Conservation (phyloP, 2,888 invertebrate genomes). For the Hemaris fuciformis region DNA sequence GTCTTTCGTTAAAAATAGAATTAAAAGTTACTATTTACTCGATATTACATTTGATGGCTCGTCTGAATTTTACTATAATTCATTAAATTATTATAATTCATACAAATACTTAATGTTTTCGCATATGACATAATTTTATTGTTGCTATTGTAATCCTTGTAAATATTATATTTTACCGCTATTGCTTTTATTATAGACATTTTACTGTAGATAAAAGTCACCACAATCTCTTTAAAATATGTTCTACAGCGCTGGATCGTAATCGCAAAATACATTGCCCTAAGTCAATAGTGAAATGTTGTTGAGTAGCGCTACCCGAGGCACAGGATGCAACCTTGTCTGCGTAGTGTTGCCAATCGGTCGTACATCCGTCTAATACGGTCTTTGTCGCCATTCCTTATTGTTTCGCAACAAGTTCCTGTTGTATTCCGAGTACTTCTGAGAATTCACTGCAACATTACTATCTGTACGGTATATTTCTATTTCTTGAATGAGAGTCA, state of each 20-base stretch:
- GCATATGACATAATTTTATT: neutral
- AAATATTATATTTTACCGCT: neutral
- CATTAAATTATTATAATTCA: no score
- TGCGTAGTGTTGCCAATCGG: conserved; percentile 54
- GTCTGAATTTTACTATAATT: no score
- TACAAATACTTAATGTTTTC: neutral
- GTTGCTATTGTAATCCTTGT: neutral
- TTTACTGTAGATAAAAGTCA: neutral
- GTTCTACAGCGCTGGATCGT: neutral
- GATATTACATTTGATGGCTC: no score
- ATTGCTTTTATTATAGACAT: neutral
- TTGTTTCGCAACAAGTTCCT: conserved; percentile 14
- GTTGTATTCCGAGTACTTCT: neutral
- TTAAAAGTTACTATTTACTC: no score
- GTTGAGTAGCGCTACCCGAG: conserved; percentile 29
- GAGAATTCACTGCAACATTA: neutral
- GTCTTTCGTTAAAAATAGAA: no score
- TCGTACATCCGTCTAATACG: conserved; percentile 53
- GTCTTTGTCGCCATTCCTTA: conserved; percentile 18
- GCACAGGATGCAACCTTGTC: conserved; percentile 53
- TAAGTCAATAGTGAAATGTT: neutral
- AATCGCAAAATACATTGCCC: neutral
- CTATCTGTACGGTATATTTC: neutral
- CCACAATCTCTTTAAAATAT: neutral
- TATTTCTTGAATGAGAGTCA: neutral